These are phyloP conservation scores for Diloba caeruleocephala DNA, from an alignment of 2,888 invertebrate species.

Conservation along the genomic window DNA sequence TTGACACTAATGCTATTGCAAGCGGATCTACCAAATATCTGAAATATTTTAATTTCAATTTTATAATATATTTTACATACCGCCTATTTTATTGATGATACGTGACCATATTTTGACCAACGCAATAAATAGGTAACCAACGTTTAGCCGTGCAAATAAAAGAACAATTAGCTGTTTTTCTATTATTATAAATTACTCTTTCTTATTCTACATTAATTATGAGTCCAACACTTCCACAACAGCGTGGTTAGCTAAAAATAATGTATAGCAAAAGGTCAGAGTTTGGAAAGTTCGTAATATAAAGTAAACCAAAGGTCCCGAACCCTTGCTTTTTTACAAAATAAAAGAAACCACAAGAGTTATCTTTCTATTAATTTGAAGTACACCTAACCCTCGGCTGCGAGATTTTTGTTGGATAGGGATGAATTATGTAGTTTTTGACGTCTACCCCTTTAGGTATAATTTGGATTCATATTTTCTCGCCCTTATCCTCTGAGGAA, in stretches of 20 bases:
- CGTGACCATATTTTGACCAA: no score
- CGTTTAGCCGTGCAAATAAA: no score
- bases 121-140: no score
- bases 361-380: constrained; percentile 84
- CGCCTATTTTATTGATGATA: no score
- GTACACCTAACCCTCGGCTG: constrained; percentile 54
- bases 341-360: constrained; percentile 69
- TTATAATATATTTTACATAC: no score
- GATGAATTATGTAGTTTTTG: constrained; percentile 42
- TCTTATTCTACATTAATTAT: constrained; percentile 12
- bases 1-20: no score
- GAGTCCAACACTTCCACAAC: constrained; percentile 3
- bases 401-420: constrained; percentile 57
- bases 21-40: no score
- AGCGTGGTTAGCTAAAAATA: constrained; percentile 39
- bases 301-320: constrained; percentile 74
- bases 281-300: constrained; percentile 67
- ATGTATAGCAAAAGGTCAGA: constrained; percentile 54
- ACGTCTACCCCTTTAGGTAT: constrained; percentile 29
- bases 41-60: no score
- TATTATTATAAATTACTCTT: constrained; percentile 1
- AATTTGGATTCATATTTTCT: constrained; percentile 23
- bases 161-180: no score
- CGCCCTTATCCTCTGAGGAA: background rate
- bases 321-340: constrained; percentile 79